A percentile compares a stretch with the other conserved stretches of the same genome.
phyloP scores from a whole-genome alignment of 2,113 vertebrate genomes.

The Grantiella picta region DNA sequence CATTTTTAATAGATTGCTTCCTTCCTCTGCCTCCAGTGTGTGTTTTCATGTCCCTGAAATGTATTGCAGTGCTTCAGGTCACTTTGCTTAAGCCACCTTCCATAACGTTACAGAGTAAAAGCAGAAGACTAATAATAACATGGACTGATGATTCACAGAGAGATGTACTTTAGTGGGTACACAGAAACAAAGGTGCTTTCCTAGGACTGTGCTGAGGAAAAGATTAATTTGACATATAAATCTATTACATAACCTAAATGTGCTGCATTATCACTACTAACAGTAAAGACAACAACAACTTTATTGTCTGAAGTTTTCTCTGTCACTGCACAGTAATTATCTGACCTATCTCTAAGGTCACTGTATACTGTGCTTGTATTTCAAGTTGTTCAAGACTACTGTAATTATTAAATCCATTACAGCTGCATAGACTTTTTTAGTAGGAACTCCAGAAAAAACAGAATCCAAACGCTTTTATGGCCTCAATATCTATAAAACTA shows the following conservation, averaged over 20 bases:
- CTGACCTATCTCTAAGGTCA: not conserved
- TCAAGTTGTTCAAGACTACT: not conserved
- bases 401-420: not conserved
- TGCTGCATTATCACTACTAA: not conserved
- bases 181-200: not conserved
- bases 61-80: not conserved
- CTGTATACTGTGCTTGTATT: not conserved
- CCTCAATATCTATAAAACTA: not conserved
- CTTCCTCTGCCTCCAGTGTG: not conserved
- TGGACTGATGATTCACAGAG: not conserved
- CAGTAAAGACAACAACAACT: not conserved
- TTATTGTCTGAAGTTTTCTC: not conserved
- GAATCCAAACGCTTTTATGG: not conserved
- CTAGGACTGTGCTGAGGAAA: not conserved
- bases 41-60: not conserved
- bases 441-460: not conserved
- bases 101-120: not conserved
- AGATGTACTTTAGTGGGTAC: not conserved
- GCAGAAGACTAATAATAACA: not conserved
- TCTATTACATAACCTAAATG: not conserved
- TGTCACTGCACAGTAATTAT: slow-evolving; percentile 5
- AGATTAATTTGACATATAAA: not conserved
- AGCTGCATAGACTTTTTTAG: not conserved
- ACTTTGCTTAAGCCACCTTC: slow-evolving; percentile 1
- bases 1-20: not conserved